Conservation (phyloP, 1,140 invertebrate genomes). For the Phenacoccus solenopsis region DNA sequence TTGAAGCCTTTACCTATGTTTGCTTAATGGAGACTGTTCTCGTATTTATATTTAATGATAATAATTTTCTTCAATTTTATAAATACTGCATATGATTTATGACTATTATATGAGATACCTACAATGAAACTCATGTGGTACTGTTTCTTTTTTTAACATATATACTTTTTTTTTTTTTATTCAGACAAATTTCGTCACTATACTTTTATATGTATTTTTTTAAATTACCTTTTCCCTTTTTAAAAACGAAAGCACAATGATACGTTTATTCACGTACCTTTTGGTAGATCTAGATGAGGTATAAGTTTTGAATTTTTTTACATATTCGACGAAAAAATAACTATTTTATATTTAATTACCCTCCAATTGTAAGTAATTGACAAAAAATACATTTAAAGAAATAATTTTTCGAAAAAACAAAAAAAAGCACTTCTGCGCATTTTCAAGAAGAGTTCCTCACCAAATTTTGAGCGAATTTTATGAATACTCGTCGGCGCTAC, state of each 20-base stretch:
- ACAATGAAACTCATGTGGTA: conserved; percentile 7
- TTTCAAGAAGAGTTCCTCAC: too few species aligned
- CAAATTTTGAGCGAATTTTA: too few species aligned
- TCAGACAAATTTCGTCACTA: not conserved
- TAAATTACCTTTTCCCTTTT: not conserved
- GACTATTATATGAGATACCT: not conserved
- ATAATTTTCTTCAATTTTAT: conserved; percentile 2
- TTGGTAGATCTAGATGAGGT: too few species aligned
- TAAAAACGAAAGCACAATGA: too few species aligned
- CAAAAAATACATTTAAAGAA: too few species aligned
- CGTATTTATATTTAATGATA: conserved; percentile 14
- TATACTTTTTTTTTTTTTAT: not conserved
- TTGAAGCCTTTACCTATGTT: conserved; percentile 53
- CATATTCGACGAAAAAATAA: not conserved
- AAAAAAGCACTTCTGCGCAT: too few species aligned
- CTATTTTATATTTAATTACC: too few species aligned
- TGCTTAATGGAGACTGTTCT: conserved; percentile 23
- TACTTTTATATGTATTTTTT: not conserved
- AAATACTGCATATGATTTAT: not conserved
- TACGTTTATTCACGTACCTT: too few species aligned
- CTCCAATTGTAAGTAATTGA: too few species aligned
- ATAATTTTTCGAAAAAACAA: too few species aligned
- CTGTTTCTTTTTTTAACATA: not conserved
- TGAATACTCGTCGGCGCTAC: not conserved
- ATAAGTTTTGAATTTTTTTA: too few species aligned